A percentile compares a stretch with the other conserved stretches of the same genome.
Evolutionary conservation across 2,113 vertebrate species (phyloP).

Genomic region (Nannobrachium achirus): DNA sequence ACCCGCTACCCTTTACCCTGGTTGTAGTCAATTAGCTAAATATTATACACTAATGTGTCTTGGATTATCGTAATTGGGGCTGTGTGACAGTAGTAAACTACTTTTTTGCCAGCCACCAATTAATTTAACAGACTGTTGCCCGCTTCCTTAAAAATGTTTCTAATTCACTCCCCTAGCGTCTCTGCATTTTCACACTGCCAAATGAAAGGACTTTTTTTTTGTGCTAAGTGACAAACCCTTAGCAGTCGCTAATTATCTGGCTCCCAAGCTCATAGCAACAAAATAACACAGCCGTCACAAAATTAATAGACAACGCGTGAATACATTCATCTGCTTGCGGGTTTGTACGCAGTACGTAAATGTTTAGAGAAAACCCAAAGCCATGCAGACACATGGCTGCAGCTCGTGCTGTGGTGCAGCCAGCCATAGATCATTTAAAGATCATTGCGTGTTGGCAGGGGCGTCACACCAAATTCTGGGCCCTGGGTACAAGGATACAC

Average conservation of each 20-base stretch:
- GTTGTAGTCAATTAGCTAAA: slow-evolving; percentile 17
- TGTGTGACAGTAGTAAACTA: background rate
- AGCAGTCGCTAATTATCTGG: background rate
- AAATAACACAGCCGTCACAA: background rate
- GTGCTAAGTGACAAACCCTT: background rate
- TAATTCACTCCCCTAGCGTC: background rate
- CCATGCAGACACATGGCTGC: slow-evolving; percentile 3
- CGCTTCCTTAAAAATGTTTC: background rate
- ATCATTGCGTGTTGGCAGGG: slow-evolving; percentile 14
- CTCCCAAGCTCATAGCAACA: no score
- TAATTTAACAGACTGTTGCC: background rate
- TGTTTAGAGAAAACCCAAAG: slow-evolving; percentile 1
- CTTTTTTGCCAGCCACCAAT: slow-evolving; percentile 9
- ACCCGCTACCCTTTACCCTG: background rate
- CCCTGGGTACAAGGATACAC: no score
- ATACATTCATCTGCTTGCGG: background rate
- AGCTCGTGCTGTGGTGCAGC: slow-evolving; percentile 16
- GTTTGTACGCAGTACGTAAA: background rate
- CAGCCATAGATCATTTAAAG: slow-evolving; percentile 54
- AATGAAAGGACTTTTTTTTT: background rate
- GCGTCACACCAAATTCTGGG: no score
- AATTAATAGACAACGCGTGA: background rate
- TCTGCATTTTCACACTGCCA: background rate
- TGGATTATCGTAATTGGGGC: slow-evolving; percentile 12
- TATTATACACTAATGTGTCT: slow-evolving; percentile 9